A percentile compares a stretch with the other conserved stretches of the same genome.
Conservation (phyloP, 2,113 vertebrate genomes). For the Pedetes capensis region DNA sequence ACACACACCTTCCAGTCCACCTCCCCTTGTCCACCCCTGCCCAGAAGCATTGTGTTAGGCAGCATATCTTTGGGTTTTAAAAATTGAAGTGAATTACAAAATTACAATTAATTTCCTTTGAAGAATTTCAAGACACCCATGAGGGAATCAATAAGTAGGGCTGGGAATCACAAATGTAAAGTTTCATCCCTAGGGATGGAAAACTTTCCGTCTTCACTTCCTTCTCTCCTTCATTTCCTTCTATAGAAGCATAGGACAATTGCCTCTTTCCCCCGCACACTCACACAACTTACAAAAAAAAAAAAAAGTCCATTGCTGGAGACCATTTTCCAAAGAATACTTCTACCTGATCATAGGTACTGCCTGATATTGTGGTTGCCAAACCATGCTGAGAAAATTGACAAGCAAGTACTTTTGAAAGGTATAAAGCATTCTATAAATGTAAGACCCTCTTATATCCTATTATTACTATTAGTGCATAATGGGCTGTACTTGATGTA, state of each 20-base stretch:
- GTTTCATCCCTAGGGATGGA: conserved; percentile 9
- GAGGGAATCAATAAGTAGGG: conserved; percentile 4
- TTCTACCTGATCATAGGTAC: conserved; percentile 60
- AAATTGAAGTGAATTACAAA: conserved; percentile 64
- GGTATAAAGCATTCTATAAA: conserved; percentile 65
- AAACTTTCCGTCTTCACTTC: not conserved
- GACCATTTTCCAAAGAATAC: conserved; percentile 56
- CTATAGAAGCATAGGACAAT: not conserved
- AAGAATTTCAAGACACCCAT: conserved; percentile 41
- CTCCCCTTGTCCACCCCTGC: conserved; percentile 48
- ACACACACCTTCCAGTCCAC: conserved; percentile 41
- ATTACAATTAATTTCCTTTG: conserved; percentile 68
- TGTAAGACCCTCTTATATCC: conserved; percentile 56
- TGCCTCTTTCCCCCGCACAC: not conserved
- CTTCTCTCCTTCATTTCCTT: not conserved
- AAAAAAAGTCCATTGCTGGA: conserved; percentile 27
- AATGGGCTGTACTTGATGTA: not conserved
- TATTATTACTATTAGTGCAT: not conserved
- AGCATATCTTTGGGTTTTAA: not conserved
- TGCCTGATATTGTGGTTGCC: not conserved
- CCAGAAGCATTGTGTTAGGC: conserved; percentile 49
- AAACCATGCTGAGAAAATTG: conserved; percentile 58
- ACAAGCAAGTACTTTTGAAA: conserved; percentile 47
- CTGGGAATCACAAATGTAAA: conserved; percentile 6
- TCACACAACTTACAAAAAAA: not conserved